phyloP scores from a whole-genome alignment of 2,888 invertebrate genomes.

The Yponomeuta plumbellus region DNA sequence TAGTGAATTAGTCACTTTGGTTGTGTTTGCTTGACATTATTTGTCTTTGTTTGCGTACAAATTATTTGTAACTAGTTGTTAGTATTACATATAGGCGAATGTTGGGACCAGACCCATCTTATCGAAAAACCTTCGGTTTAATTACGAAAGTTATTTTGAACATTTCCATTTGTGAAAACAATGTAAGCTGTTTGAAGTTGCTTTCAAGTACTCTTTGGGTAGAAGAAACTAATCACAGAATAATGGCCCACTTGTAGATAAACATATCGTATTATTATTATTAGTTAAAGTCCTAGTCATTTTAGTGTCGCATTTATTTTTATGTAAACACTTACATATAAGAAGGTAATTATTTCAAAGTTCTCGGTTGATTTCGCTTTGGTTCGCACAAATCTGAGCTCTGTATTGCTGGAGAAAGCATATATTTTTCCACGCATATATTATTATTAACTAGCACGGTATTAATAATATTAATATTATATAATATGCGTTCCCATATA shows the following conservation, averaged over 20 bases:
- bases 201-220: too few species aligned
- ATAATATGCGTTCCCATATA: too few species aligned
- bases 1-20: slow-evolving; percentile 36
- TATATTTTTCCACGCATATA: neutral
- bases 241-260: neutral
- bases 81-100: neutral
- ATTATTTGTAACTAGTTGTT: neutral
- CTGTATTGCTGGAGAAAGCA: neutral
- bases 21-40: slow-evolving; percentile 37
- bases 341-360: neutral
- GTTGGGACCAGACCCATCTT: neutral
- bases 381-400: neutral
- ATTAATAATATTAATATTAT: too few species aligned
- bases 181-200: too few species aligned
- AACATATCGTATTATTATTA: slow-evolving; percentile 14
- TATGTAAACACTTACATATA: neutral
- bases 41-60: neutral
- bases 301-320: slow-evolving; percentile 27
- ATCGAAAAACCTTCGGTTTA: neutral
- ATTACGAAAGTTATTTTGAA: neutral
- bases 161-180: too few species aligned
- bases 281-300: slow-evolving; percentile 36
- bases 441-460: neutral
- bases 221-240: too few species aligned
- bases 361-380: neutral